Conservation (phyloP, 2,797 vertebrate species). For the Caiman crocodilus region DNA sequence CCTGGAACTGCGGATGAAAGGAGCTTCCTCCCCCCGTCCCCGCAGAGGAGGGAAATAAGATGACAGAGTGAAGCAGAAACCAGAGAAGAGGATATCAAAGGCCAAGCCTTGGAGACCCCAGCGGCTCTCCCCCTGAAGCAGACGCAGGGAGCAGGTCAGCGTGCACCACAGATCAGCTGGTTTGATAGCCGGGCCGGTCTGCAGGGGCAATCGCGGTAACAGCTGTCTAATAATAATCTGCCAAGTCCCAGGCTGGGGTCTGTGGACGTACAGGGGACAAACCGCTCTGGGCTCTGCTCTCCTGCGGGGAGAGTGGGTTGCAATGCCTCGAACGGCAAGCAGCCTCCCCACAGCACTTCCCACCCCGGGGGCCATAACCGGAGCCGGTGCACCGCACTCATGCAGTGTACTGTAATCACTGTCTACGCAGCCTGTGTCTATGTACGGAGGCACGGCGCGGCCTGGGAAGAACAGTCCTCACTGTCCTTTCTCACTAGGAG, state of each 20-base stretch:
- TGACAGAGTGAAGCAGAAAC: too few species aligned
- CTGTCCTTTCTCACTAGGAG: too few species aligned
- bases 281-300: fast-evolving
- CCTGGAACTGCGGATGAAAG: neutral
- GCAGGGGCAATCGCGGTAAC: neutral
- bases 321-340: neutral
- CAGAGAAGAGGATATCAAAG: too few species aligned
- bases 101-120: neutral
- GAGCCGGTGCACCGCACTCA: too few species aligned
- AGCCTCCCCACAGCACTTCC: neutral
- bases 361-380: neutral
- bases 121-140: neutral
- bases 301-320: neutral
- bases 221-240: neutral
- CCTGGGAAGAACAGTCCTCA: too few species aligned
- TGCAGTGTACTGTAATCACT: too few species aligned
- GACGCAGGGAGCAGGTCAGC: neutral
- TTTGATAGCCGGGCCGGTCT: neutral
- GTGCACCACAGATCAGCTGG: neutral
- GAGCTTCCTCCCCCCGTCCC: neutral
- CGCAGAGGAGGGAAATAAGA: too few species aligned
- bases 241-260: neutral
- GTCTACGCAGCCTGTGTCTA: too few species aligned
- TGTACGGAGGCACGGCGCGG: too few species aligned
- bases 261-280: neutral